Conservation (phyloP, 2,888 invertebrate genomes). For the Ophonus ardosiacus region DNA sequence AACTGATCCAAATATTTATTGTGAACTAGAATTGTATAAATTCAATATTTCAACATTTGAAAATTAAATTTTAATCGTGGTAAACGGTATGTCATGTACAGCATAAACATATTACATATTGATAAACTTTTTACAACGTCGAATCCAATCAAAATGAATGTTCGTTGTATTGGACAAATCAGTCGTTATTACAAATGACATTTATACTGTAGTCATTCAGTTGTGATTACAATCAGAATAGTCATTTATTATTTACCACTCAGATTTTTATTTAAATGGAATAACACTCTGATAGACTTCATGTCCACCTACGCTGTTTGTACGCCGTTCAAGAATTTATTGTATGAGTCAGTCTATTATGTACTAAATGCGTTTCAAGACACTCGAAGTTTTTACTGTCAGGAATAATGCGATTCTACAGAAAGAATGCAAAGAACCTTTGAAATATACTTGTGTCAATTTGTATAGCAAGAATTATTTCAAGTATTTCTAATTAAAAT, state of each 20-base stretch:
- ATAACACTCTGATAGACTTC: not conserved
- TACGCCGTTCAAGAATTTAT: not conserved
- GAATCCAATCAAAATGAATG: slow-evolving; percentile 36
- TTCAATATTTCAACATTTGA: not conserved
- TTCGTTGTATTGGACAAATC: slow-evolving; percentile 22
- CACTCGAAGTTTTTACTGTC: slow-evolving; percentile 1
- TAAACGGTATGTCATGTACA: not conserved
- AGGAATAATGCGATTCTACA: slow-evolving; percentile 5
- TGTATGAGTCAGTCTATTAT: slow-evolving; percentile 25
- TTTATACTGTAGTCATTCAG: slow-evolving; percentile 44
- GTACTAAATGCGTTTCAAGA: slow-evolving; percentile 1
- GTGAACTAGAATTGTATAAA: too few relatives aligned
- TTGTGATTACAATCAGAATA: slow-evolving; percentile 39
- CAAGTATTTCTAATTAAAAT: not conserved
- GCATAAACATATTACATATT: not conserved
- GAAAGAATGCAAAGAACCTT: slow-evolving; percentile 24
- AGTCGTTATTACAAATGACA: slow-evolving; percentile 45
- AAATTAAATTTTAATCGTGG: not conserved
- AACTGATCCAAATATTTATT: too few relatives aligned
- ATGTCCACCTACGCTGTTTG: slow-evolving; percentile 18
- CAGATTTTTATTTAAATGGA: slow-evolving; percentile 25
- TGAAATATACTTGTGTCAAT: slow-evolving; percentile 18
- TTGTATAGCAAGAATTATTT: not conserved
- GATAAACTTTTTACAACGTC: slow-evolving; percentile 29
- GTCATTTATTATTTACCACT: slow-evolving; percentile 40